Evolutionary conservation across 2,888 invertebrate species (phyloP), one percentile per base, ranked within the genome.

Genomic region (Clivina fossor): DNA sequence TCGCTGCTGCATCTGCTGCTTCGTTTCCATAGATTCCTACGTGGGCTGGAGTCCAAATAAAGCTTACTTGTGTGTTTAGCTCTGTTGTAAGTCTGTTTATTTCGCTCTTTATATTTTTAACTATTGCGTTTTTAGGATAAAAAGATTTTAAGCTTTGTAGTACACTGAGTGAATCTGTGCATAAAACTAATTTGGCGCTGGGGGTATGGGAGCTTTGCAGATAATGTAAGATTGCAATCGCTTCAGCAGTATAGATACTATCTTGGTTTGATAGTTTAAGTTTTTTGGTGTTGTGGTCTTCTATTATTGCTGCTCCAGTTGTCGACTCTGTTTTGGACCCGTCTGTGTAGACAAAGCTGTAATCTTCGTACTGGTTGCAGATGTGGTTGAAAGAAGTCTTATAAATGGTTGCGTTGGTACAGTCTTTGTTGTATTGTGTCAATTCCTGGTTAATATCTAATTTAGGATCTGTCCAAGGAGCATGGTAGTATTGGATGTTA

Each of bases 191-290:
- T 40, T 40, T 40, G 9, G 40, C 5, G 22, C 13, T 2, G 19
- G 9, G 8, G 15, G 3, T 40, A 11, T 40, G 40, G 3, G 8
- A 15, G n/a, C 28, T 26, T 43, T 43, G 43, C 20, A 43, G 28
- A 16, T 20, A 15, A 11, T 43, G 22, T 15, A 15, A 18, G 3
- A 43, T 43, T 1, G 41, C 22, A 7, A 22, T 2, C n/a, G 43
- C 26, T 43, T 43, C 43, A 9, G 26, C 28, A 3, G 43, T 43
- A n/a, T 15, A 26, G 2, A 43, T 26, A 8, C 26, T 43, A n/a
- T 43, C 43, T 43, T 24, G 2, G 43, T 26, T 2, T 3, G 11
- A n/a, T n/a, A 43, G 43, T 43, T 43, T 26, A 11, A 43, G 28
- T 43, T 43, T 43, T 2, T 8, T 26, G 4, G 18, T 26, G 13